Evolutionary conservation across 1,140 invertebrate genomes (phyloP).

Genomic region (Colletes latitarsis): DNA sequence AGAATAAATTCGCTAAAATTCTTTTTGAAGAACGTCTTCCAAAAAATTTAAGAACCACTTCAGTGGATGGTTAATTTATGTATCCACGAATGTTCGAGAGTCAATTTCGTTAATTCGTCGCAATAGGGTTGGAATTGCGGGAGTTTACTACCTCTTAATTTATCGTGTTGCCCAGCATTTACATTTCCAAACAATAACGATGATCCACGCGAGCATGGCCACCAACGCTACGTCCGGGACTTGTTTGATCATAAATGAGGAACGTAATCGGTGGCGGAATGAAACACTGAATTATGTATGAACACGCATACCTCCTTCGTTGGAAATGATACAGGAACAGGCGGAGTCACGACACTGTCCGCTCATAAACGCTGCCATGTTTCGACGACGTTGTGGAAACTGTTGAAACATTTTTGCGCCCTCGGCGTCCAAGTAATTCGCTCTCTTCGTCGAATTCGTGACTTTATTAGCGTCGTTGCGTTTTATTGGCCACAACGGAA

Average conservation of each 20-base stretch:
- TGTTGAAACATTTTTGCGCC: neutral
- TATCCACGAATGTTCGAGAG: too few species aligned
- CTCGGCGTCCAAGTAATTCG: neutral
- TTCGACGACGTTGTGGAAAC: conserved; percentile 16
- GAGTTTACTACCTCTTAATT: neutral
- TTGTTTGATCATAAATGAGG: neutral
- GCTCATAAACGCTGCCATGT: neutral
- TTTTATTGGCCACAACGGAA: neutral
- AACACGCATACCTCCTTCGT: neutral
- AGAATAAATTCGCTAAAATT: too few species aligned
- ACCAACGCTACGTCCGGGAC: neutral
- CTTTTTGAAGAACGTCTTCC: too few species aligned
- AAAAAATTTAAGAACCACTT: too few species aligned
- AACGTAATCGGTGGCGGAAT: conserved; percentile 10
- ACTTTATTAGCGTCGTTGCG: neutral
- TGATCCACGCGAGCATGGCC: neutral
- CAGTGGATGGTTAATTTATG: too few species aligned
- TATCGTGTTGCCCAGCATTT: neutral
- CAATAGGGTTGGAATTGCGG: too few species aligned
- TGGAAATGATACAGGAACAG: neutral
- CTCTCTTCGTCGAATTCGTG: neutral
- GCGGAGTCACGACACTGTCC: neutral
- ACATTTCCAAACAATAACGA: neutral
- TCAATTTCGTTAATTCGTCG: too few species aligned
- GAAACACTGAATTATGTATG: conserved; percentile 28